Conservation (phyloP, 1,140 invertebrate species). For the Macrobrachium nipponense region DNA sequence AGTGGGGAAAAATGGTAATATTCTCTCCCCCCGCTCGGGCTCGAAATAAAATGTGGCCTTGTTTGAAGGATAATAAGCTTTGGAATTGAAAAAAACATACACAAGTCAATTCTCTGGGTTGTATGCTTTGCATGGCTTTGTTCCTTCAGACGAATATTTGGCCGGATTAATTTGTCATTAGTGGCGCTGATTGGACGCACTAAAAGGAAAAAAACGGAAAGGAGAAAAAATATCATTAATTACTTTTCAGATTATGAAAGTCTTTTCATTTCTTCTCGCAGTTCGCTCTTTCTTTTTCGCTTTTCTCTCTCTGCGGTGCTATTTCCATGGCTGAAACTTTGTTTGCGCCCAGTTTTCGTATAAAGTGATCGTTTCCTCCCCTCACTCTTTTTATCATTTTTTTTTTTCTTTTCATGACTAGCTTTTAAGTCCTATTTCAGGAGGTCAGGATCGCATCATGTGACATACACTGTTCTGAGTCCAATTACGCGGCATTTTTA, state of each 20-base stretch:
- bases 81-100: slow-evolving; percentile 10
- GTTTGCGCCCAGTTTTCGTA: no score
- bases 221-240: slow-evolving; percentile 42
- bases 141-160: slow-evolving; percentile 25
- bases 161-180: slow-evolving; percentile 37
- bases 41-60: slow-evolving; percentile 18
- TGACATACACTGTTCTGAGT: no score
- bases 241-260: neutral
- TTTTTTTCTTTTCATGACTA: no score
- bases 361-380: no score
- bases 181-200: slow-evolving; percentile 33
- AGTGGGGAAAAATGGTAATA: slow-evolving; percentile 15
- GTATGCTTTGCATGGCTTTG: slow-evolving; percentile 3
- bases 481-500: no score
- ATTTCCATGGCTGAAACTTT: no score
- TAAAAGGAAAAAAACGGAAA: slow-evolving; percentile 19
- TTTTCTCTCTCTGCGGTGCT: no score
- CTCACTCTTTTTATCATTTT: no score
- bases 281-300: no score
- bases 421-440: no score
- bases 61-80: slow-evolving; percentile 29
- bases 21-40: neutral
- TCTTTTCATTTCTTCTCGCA: slow-evolving; percentile 12
- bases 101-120: slow-evolving; percentile 13
- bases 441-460: no score